Conservation (phyloP, 2,113 vertebrate genomes). For the Canis aureus region DNA sequence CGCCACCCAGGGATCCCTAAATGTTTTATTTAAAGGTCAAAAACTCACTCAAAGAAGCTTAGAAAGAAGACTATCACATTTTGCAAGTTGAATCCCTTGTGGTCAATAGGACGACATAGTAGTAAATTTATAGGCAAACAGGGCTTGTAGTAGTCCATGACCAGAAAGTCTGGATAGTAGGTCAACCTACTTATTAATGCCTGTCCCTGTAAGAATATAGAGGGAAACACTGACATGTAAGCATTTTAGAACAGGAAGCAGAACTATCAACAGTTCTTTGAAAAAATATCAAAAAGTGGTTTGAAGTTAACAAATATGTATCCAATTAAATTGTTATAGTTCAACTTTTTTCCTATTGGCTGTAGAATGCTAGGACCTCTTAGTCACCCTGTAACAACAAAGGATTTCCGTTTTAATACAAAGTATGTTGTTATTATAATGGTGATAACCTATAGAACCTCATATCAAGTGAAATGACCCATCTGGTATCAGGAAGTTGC, state of each 20-base stretch:
- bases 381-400: not conserved
- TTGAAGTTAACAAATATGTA: not conserved
- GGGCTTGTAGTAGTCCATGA: not conserved
- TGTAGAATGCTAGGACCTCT: no score
- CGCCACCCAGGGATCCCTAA: no score
- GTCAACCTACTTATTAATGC: not conserved
- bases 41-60: not conserved
- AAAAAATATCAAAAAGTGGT: not conserved
- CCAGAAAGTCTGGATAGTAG: not conserved
- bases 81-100: not conserved
- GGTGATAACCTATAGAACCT: not conserved
- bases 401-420: not conserved
- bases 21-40: not conserved
- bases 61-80: not conserved
- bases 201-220: not conserved
- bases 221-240: not conserved
- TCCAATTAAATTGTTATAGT: not conserved
- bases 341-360: not conserved
- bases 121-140: not conserved
- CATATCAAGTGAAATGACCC: not conserved
- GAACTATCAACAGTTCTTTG: not conserved
- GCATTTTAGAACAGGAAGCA: not conserved
- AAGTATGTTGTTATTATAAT: not conserved
- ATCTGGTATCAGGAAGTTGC: not conserved
- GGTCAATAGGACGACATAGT: not conserved